These are phyloP conservation scores for Gymnogyps californianus DNA, from an alignment of 2,113 vertebrate genomes.

Conservation along the genomic window DNA sequence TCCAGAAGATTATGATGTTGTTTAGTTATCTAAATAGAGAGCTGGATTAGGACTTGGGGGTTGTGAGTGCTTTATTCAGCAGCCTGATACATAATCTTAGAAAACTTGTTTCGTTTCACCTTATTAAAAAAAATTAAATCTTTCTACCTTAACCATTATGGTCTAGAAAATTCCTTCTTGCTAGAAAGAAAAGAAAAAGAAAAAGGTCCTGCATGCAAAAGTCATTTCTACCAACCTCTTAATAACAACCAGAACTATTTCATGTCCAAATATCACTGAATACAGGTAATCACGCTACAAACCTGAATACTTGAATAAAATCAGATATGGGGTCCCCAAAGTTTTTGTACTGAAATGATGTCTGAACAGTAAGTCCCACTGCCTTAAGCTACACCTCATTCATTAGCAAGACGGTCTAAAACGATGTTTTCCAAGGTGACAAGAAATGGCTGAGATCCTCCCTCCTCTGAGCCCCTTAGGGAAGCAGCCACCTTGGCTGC, in stretches of 20 bases:
- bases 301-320: not conserved
- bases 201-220: not conserved
- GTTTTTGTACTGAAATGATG: not conserved
- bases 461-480: constrained; percentile 61
- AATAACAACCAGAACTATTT: not conserved
- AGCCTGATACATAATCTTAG: not conserved
- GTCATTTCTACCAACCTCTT: not conserved
- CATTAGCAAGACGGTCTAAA: constrained; percentile 53
- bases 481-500: constrained; percentile 69
- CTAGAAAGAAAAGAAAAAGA: not conserved
- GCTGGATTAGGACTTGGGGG: not conserved
- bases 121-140: not conserved
- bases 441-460: constrained; percentile 68
- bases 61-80: not conserved
- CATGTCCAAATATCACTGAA: not conserved
- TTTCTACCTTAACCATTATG: not conserved
- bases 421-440: constrained; percentile 47
- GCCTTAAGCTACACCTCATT: constrained; percentile 53
- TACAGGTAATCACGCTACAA: not conserved
- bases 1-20: not conserved
- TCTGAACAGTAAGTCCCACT: not conserved
- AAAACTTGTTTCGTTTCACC: not conserved
- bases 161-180: not conserved
- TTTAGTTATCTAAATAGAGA: not conserved
- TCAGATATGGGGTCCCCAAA: not conserved